Evolutionary conservation across 2,888 invertebrate genomes (phyloP).

Genomic region (Cheilosia scutellata): DNA sequence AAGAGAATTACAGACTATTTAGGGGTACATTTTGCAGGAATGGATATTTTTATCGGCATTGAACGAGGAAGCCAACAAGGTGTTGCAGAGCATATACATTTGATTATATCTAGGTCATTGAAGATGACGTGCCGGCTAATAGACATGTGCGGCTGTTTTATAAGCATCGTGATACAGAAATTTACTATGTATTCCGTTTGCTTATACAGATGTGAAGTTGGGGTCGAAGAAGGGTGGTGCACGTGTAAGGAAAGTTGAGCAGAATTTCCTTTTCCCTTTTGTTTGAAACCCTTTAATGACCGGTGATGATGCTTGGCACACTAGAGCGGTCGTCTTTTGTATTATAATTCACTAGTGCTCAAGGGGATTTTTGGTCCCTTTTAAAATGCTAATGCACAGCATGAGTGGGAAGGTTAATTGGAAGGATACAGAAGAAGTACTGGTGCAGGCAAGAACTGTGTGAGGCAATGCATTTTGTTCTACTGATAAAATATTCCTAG

Average conservation of each 20-base stretch:
- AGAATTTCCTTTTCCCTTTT: no score
- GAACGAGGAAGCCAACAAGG: background rate
- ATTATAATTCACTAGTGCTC: no score
- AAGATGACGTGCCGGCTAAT: conserved; percentile 4
- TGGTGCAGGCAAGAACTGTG: no score
- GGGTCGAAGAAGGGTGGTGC: background rate
- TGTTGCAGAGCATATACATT: background rate
- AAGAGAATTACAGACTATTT: conserved; percentile 31
- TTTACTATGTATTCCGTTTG: background rate
- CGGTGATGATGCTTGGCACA: no score
- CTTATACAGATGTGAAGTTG: background rate
- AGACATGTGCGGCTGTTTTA: background rate
- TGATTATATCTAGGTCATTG: conserved; percentile 36
- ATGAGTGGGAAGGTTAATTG: no score
- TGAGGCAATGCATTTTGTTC: no score
- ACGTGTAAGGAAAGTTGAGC: background rate
- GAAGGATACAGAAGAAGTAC: no score
- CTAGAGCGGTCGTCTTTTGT: no score
- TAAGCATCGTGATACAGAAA: background rate
- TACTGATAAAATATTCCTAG: no score
- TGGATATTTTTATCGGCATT: background rate
- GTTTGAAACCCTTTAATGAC: no score
- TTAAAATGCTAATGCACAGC: no score
- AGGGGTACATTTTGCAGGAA: background rate
- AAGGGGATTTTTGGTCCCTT: no score